Conservation (phyloP, 2,888 invertebrate species). For the Amblyjoppa proteus region DNA sequence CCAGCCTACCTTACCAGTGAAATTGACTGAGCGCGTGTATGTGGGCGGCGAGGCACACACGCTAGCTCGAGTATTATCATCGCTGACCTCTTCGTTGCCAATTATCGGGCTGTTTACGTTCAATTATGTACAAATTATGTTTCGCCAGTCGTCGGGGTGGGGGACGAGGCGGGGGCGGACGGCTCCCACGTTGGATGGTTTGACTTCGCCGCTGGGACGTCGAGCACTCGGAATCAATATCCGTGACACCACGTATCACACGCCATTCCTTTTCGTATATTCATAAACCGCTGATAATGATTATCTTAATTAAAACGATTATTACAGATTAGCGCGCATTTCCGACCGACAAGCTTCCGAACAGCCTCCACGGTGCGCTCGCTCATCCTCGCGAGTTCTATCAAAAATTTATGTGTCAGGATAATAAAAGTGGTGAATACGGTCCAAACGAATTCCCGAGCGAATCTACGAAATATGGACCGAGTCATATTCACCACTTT, state of each 20-base stretch:
- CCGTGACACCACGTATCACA: slow-evolving; percentile 35
- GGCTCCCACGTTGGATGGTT: slow-evolving; percentile 21
- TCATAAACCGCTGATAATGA: slow-evolving; percentile 34
- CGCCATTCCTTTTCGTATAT: slow-evolving; percentile 21
- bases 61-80: slow-evolving; percentile 38
- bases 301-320: slow-evolving; percentile 60
- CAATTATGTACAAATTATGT: slow-evolving; percentile 77
- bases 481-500: too few relatives aligned
- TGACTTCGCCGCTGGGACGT: slow-evolving; percentile 37
- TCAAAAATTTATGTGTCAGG: background rate
- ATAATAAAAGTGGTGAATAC: too few relatives aligned
- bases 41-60: slow-evolving; percentile 23
- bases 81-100: slow-evolving; percentile 68
- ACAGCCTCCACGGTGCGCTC: background rate
- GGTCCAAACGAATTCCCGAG: too few relatives aligned
- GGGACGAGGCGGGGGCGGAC: slow-evolving; percentile 1
- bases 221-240: slow-evolving; percentile 69
- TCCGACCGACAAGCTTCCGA: background rate
- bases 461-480: too few relatives aligned
- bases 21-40: slow-evolving; percentile 2
- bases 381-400: background rate
- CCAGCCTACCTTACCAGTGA: slow-evolving; percentile 16
- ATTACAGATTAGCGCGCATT: slow-evolving; percentile 47
- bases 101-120: slow-evolving; percentile 76
- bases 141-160: slow-evolving; percentile 53